These are phyloP conservation scores for Pangasius krempfi DNA, from an alignment of 2,797 vertebrate genomes.

Conservation along the genomic window DNA sequence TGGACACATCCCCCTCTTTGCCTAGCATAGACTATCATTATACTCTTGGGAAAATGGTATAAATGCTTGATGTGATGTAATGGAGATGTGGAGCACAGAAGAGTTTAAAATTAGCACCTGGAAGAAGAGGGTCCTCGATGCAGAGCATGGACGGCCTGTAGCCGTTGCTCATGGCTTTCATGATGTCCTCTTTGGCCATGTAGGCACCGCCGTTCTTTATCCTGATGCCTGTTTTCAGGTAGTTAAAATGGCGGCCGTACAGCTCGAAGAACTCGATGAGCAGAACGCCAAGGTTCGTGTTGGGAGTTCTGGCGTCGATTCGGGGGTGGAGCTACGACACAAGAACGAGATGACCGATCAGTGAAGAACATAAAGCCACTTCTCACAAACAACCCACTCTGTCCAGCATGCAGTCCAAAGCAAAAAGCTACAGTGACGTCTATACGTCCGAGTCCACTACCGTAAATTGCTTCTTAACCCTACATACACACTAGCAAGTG, in stretches of 20 bases:
- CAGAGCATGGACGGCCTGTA: constrained; percentile 95
- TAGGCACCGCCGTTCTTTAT: constrained; percentile 95
- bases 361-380: neutral
- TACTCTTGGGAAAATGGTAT: no score
- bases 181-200: constrained; percentile 95
- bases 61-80: neutral
- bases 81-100: neutral
- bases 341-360: neutral
- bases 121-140: constrained; percentile 95
- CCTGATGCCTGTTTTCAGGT: constrained; percentile 96
- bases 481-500: neutral
- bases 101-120: constrained; percentile 75
- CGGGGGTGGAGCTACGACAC: constrained; percentile 87
- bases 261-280: constrained; percentile 99
- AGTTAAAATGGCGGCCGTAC: constrained; percentile 98
- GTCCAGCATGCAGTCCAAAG: neutral
- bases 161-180: constrained; percentile 93
- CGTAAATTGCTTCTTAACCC: neutral
- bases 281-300: constrained; percentile 92
- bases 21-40: neutral
- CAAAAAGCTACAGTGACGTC: neutral
- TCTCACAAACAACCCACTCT: neutral
- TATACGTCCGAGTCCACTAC: neutral
- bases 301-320: constrained; percentile 89
- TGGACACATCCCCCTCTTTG: neutral